phyloP scores from a whole-genome alignment of 2,888 invertebrate genomes.

The Aelia acuminata region DNA sequence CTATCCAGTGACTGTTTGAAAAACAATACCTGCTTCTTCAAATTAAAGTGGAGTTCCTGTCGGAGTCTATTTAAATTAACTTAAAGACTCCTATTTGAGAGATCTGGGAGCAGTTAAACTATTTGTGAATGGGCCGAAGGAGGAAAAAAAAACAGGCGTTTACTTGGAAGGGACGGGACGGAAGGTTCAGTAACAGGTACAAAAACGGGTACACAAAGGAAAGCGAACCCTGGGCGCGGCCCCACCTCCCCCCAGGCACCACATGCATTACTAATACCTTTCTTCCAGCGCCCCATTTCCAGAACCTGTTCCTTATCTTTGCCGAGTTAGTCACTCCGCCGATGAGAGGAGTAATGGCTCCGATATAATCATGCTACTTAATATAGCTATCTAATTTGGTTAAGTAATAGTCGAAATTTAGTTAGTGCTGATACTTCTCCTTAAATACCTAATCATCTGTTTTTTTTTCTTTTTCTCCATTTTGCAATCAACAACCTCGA shows the following conservation, averaged over 20 bases:
- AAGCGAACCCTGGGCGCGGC: background rate
- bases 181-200: background rate
- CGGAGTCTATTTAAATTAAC: background rate
- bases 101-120: background rate
- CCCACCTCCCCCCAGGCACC: background rate
- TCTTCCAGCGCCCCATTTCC: background rate
- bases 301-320: slow-evolving; percentile 45
- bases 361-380: background rate
- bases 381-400: slow-evolving; percentile 18
- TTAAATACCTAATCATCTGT: background rate
- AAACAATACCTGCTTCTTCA: background rate
- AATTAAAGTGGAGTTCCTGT: background rate
- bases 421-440: background rate
- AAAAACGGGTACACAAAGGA: slow-evolving; percentile 38
- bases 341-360: background rate
- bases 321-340: background rate
- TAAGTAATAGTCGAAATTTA: background rate
- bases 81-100: background rate
- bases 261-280: background rate
- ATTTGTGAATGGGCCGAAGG: background rate
- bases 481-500: background rate
- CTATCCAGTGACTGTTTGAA: too few species aligned
- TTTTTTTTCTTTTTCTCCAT: too few species aligned
- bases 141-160: background rate
- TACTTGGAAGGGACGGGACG: background rate